phyloP scores from a whole-genome alignment of 2,888 invertebrate species.

The Ennomos fuscantarius region DNA sequence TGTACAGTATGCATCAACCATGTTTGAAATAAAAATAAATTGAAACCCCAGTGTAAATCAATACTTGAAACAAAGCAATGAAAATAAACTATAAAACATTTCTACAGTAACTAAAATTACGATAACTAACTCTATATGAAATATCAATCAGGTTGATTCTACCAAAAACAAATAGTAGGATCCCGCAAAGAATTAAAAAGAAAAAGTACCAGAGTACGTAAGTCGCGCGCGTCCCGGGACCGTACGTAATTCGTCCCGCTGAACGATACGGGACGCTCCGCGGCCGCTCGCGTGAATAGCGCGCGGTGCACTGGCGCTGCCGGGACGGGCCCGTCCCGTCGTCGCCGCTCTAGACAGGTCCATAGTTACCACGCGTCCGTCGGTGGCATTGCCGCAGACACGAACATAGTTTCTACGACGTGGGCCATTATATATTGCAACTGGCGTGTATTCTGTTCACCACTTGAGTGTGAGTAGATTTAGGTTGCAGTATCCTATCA shows the following conservation, averaged over 20 bases:
- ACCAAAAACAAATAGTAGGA: neutral
- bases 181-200: constrained; percentile 31
- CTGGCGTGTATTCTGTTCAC: constrained; percentile 9
- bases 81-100: constrained; percentile 11
- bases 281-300: constrained; percentile 78
- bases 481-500: constrained; percentile 3
- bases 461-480: neutral
- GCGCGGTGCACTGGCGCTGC: constrained; percentile 74
- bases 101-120: neutral
- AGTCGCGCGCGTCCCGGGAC: constrained; percentile 36
- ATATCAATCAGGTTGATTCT: no score
- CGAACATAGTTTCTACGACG: constrained; percentile 1
- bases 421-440: constrained; percentile 12
- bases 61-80: neutral
- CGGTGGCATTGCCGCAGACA: neutral
- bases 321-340: constrained; percentile 24
- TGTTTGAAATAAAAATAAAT: neutral
- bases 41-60: neutral
- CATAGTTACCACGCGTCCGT: constrained; percentile 14
- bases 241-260: constrained; percentile 48
- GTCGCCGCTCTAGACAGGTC: constrained; percentile 13
- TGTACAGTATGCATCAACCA: no score
- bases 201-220: constrained; percentile 51
- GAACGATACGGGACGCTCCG: constrained; percentile 9
- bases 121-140: neutral